Evolutionary conservation across 1,140 invertebrate genomes (phyloP), one percentile per base, ranked within the genome.

Genomic region (Drosophila repletoides): DNA sequence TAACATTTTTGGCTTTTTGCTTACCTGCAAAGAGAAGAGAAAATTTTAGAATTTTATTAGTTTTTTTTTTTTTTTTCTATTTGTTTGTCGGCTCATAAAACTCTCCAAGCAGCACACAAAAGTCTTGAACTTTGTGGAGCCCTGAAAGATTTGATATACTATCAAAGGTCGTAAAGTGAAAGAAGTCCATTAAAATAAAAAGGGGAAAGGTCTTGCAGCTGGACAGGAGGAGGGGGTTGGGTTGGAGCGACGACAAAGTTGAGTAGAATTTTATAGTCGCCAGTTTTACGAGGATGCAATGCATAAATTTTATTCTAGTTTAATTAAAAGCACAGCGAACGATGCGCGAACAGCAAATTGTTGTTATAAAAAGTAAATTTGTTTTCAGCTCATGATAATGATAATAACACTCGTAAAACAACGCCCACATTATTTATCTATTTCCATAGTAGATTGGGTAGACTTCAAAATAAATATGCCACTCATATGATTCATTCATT

Each of bases 1-100:
- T n/a, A n/a, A n/a, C n/a, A n/a, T n/a, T n/a, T n/a, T n/a, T 55
- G 10, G 21, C n/a, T 15, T 60, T 68, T 72, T 58, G 79, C 77
- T 83, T 83, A 83, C 77, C 77, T 83, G 79, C 33, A 83, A 79
- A 17, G 70, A 84, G 21, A 71, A 60, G 48, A 63, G 48, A 19
- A 56, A 59, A 46, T 36, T n/a, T 46, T 43, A 79, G 58, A 76
- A 60, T 83, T 69, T 70, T 58, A 81, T 81, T 69, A 67, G 71
- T 63, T 76, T 22, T 36, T 48, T 9, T n/a, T 45, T 55, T 72
- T 49, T 34, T 36, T 60, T 59, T 21, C 26, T n/a, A 33, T 31
- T 60, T 34, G 17, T 52, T 31, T 53, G 66, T 28, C 24, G 34
- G 33, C 38, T 46, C 9, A 26, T 46, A 46, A 65, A 56, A 56